Evolutionary conservation across 2,888 invertebrate species (phyloP).

Genomic region (Physocephala rufipes): DNA sequence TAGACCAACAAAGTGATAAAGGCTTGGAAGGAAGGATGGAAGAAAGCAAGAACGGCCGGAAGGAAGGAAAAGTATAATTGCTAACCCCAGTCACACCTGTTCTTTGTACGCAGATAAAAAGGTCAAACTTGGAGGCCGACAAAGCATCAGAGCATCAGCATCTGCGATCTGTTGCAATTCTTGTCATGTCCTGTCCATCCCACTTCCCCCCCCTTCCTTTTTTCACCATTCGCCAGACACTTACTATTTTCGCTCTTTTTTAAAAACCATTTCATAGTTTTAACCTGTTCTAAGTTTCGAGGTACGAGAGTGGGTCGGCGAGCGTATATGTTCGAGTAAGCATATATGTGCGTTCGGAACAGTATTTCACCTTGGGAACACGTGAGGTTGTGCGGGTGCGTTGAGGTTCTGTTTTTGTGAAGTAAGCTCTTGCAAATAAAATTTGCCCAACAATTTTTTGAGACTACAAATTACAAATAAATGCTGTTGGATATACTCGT

Average conservation of each 20-base stretch:
- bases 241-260: background rate
- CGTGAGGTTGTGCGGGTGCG: background rate
- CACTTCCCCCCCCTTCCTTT: background rate
- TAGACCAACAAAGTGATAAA: slow-evolving; percentile 30
- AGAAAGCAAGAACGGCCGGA: no score
- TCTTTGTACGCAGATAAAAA: slow-evolving; percentile 13
- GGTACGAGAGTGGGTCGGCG: background rate
- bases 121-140: background rate
- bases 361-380: background rate
- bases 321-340: background rate
- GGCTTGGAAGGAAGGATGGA: background rate
- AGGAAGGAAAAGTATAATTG: slow-evolving; percentile 55
- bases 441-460: no score
- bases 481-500: no score
- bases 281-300: background rate
- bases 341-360: background rate
- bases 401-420: no score
- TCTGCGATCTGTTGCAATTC: background rate
- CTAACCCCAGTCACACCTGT: slow-evolving; percentile 54
- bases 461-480: no score
- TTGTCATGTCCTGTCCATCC: background rate
- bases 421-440: no score
- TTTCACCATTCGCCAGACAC: background rate
- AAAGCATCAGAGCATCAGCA: background rate
- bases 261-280: background rate